These are phyloP conservation scores for Julus scandinavius DNA, from an alignment of 2,888 invertebrate species.

Conservation along the genomic window DNA sequence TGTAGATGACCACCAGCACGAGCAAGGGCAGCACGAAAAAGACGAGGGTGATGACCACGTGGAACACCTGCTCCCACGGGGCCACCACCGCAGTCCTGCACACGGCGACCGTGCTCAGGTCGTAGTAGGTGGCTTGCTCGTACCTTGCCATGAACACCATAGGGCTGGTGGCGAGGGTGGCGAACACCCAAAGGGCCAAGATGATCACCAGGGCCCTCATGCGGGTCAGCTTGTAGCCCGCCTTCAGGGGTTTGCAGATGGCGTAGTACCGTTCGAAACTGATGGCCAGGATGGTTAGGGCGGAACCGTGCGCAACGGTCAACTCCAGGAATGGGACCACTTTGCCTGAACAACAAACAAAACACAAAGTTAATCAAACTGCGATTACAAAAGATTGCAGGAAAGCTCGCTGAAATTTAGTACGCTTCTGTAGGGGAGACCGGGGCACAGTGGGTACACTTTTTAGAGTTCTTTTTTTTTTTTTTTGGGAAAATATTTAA, in stretches of 20 bases:
- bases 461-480: too few relatives aligned
- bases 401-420: too few relatives aligned
- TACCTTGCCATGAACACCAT: constrained; percentile 74
- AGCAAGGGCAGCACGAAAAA: constrained; percentile 88
- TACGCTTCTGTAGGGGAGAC: too few relatives aligned
- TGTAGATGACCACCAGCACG: constrained; percentile 83
- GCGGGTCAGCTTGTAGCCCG: constrained; percentile 68
- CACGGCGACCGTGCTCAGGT: constrained; percentile 78
- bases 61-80: constrained; percentile 82
- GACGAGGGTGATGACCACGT: constrained; percentile 80
- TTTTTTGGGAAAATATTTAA: too few relatives aligned
- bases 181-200: constrained; percentile 64
- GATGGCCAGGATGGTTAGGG: constrained; percentile 91
- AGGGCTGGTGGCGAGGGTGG: constrained; percentile 63
- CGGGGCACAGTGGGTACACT: too few relatives aligned
- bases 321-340: constrained; percentile 92
- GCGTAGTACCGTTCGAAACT: constrained; percentile 92
- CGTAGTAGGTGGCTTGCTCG: constrained; percentile 77
- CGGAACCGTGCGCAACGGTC: constrained; percentile 91
- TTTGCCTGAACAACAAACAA: constrained; percentile 74
- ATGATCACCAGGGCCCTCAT: constrained; percentile 65
- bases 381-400: too few relatives aligned
- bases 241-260: constrained; percentile 90
- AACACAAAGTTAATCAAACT: not conserved
- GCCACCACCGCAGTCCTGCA: constrained; percentile 84